Conservation (phyloP, 1,140 invertebrate species). For the Mercenaria mercenaria region DNA sequence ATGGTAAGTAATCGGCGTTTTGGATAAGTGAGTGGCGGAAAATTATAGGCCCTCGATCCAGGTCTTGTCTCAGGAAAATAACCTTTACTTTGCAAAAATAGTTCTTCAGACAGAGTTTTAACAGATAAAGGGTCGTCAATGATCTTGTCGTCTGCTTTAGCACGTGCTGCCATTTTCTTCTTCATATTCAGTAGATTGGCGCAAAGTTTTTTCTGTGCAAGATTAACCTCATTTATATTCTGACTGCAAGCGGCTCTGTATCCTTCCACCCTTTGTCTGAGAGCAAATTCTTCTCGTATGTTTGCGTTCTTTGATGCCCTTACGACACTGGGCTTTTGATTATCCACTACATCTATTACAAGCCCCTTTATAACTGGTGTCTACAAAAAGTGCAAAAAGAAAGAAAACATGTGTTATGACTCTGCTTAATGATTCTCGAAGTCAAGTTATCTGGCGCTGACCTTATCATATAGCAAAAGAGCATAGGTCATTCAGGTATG, state of each 20-base stretch:
- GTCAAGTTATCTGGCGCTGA: not conserved
- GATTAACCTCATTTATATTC: not conserved
- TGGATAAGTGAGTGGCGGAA: conserved; percentile 13
- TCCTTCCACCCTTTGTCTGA: conserved; percentile 26
- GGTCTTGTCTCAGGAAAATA: conserved; percentile 10
- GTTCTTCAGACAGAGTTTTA: not conserved
- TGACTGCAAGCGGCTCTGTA: conserved; percentile 3
- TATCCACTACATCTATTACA: conserved; percentile 12
- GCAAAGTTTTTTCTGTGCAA: conserved; percentile 24
- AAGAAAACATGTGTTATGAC: not conserved
- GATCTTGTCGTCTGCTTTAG: not conserved
- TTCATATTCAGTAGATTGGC: conserved; percentile 2
- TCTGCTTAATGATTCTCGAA: not conserved
- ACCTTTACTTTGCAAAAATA: conserved; percentile 37
- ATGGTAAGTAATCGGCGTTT: not conserved
- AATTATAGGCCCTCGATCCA: not conserved
- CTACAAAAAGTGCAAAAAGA: conserved; percentile 1
- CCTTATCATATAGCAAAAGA: too few relatives aligned
- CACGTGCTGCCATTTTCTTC: not conserved
- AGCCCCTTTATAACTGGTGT: conserved; percentile 30
- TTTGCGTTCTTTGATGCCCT: conserved; percentile 37
- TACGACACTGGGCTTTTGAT: conserved; percentile 44
- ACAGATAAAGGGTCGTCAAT: not conserved
- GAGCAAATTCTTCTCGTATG: conserved; percentile 42
- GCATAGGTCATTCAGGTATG: too few relatives aligned